A percentile compares a stretch with the other conserved stretches of the same genome.
phyloP scores from a whole-genome alignment of 2,113 vertebrate genomes.

The Gavialis gangeticus region DNA sequence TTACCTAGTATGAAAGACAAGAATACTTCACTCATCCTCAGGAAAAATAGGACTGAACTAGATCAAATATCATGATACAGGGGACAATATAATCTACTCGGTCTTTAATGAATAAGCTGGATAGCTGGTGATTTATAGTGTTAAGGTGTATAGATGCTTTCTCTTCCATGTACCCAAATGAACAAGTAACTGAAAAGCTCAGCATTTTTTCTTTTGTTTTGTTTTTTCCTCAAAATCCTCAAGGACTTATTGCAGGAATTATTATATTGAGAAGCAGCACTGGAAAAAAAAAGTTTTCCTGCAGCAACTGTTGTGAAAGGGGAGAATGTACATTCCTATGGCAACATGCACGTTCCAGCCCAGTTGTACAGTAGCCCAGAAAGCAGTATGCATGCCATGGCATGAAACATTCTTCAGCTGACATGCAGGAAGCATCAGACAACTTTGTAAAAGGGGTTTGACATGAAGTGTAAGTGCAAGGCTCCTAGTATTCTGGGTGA shows the following conservation, averaged over 20 bases:
- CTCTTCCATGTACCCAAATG: not conserved
- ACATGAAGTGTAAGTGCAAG: not conserved
- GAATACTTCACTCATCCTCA: not conserved
- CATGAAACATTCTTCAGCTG: not conserved
- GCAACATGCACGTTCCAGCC: not conserved
- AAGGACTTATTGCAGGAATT: not conserved
- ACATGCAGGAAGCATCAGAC: not conserved
- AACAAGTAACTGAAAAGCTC: too few relatives aligned
- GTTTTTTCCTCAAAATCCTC: not conserved
- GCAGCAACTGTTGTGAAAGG: slow-evolving; percentile 19
- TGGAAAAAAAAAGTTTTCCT: not conserved
- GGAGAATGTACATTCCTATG: not conserved
- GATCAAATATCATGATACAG: not conserved
- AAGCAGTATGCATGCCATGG: not conserved
- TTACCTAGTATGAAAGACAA: not conserved
- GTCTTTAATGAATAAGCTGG: not conserved
- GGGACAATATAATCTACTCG: not conserved
- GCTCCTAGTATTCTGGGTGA: not conserved
- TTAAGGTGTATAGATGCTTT: not conserved
- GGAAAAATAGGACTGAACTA: not conserved
- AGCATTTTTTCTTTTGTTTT: not conserved
- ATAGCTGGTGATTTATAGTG: not conserved
- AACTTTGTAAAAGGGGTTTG: not conserved
- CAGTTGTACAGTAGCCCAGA: not conserved
- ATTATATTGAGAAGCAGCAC: slow-evolving; percentile 18